Evolutionary conservation across 1,140 invertebrate genomes (phyloP).

Genomic region (Bursaphelenchus mucronatus): DNA sequence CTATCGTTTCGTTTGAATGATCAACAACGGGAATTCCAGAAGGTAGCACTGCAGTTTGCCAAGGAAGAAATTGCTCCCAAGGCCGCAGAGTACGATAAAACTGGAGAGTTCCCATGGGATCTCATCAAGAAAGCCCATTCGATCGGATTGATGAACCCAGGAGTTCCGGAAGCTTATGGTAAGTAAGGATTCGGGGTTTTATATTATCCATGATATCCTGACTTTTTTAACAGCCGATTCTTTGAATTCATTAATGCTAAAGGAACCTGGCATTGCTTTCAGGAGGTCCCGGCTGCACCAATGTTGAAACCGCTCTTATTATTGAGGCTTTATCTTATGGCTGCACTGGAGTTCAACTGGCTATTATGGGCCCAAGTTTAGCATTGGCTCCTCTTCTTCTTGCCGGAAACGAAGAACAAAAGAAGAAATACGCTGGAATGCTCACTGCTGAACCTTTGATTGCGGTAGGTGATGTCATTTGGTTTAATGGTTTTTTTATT

Average conservation of each 20-base stretch:
- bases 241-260: neutral
- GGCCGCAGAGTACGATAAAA: slow-evolving; percentile 81
- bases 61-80: slow-evolving; percentile 84
- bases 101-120: slow-evolving; percentile 87
- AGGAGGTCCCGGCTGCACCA: slow-evolving; percentile 56
- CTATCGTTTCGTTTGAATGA: slow-evolving; percentile 42
- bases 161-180: slow-evolving; percentile 71
- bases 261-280: slow-evolving; percentile 1
- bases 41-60: slow-evolving; percentile 82
- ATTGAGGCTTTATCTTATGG: slow-evolving; percentile 87
- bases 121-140: slow-evolving; percentile 87
- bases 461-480: slow-evolving; percentile 68
- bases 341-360: slow-evolving; percentile 86
- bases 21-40: slow-evolving; percentile 42
- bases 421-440: slow-evolving; percentile 86
- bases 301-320: slow-evolving; percentile 77
- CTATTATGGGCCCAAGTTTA: slow-evolving; percentile 65
- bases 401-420: slow-evolving; percentile 78
- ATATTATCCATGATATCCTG: neutral
- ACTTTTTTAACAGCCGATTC: neutral
- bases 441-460: slow-evolving; percentile 79
- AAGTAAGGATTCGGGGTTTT: slow-evolving; percentile 3
- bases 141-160: slow-evolving; percentile 79
- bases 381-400: slow-evolving; percentile 83
- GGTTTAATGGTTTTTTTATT: neutral